A percentile compares a stretch with the other conserved stretches of the same genome.
Conservation (phyloP, 2,797 vertebrate genomes). For the Tauraco hartlaubi region DNA sequence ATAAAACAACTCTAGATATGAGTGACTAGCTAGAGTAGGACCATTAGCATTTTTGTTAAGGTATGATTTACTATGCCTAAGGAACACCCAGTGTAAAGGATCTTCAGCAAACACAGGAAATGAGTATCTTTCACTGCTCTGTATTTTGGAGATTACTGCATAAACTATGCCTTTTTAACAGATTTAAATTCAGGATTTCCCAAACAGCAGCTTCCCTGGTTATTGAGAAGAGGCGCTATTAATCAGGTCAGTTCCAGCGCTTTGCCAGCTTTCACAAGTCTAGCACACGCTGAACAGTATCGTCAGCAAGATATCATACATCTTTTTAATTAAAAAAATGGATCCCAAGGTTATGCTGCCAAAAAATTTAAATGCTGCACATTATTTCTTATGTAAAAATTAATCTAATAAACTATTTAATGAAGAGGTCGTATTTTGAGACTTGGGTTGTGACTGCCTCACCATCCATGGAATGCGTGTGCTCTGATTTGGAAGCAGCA, state of each 20-base stretch:
- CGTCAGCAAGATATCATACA: neutral
- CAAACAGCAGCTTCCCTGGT: neutral
- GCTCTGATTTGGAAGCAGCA: neutral
- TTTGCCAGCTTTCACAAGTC: neutral
- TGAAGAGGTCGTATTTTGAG: neutral
- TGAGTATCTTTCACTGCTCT: neutral
- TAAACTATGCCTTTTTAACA: neutral
- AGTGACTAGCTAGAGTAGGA: neutral
- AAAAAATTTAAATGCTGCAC: neutral
- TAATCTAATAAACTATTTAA: neutral
- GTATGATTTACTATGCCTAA: neutral
- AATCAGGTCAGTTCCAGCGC: neutral
- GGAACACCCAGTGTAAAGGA: neutral
- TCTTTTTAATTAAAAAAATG: neutral
- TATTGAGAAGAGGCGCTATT: neutral
- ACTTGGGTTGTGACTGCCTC: neutral
- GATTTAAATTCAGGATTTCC: neutral
- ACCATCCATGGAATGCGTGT: neutral
- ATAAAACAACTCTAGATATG: neutral
- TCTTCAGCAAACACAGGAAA: neutral
- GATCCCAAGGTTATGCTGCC: neutral
- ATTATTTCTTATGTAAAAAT: neutral
- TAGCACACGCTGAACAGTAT: neutral
- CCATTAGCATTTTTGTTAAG: neutral
- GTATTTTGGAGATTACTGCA: neutral